Evolutionary conservation across 2,113 vertebrate species (phyloP).

Genomic region (Pseudorasbora parva): DNA sequence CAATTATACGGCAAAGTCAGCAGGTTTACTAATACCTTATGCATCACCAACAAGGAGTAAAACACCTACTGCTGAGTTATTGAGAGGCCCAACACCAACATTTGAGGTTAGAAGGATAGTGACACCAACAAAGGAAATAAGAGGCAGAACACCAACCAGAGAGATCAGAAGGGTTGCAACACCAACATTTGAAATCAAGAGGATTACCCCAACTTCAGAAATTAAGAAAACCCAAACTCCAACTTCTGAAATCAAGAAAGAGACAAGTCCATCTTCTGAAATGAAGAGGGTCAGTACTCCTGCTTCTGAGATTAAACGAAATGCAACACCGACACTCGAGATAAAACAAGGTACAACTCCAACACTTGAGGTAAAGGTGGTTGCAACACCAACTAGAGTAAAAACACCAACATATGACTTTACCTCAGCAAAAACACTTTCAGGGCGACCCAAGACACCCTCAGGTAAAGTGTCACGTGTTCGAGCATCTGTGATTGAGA

Average conservation of each 20-base stretch:
- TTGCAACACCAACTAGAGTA: slow-evolving; percentile 56
- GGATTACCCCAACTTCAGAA: slow-evolving; percentile 45
- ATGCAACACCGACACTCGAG: slow-evolving; percentile 13
- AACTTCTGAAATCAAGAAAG: slow-evolving; percentile 47
- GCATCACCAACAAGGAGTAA: slow-evolving; percentile 56
- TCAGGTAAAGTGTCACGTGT: slow-evolving; percentile 60
- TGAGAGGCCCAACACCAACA: slow-evolving; percentile 41
- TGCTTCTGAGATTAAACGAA: slow-evolving; percentile 45
- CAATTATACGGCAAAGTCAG: slow-evolving; percentile 74
- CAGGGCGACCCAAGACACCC: slow-evolving; percentile 70
- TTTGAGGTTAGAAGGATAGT: slow-evolving; percentile 36
- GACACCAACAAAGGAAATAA: slow-evolving; percentile 47
- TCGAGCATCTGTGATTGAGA: slow-evolving; percentile 70
- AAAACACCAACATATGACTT: slow-evolving; percentile 64
- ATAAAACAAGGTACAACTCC: slow-evolving; percentile 55
- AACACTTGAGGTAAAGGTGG: slow-evolving; percentile 52
- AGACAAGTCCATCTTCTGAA: slow-evolving; percentile 57
- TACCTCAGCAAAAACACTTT: slow-evolving; percentile 54
- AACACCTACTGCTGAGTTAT: slow-evolving; percentile 45
- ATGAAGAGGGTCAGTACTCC: slow-evolving; percentile 44
- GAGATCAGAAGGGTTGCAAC: slow-evolving; percentile 47
- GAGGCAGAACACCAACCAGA: slow-evolving; percentile 41
- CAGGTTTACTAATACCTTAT: slow-evolving; percentile 60
- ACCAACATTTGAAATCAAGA: slow-evolving; percentile 49
- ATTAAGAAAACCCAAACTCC: slow-evolving; percentile 38